Base-by-base conservation (phyloP, 2,888 invertebrate species). In the Drosophila diplacantha region DNA sequence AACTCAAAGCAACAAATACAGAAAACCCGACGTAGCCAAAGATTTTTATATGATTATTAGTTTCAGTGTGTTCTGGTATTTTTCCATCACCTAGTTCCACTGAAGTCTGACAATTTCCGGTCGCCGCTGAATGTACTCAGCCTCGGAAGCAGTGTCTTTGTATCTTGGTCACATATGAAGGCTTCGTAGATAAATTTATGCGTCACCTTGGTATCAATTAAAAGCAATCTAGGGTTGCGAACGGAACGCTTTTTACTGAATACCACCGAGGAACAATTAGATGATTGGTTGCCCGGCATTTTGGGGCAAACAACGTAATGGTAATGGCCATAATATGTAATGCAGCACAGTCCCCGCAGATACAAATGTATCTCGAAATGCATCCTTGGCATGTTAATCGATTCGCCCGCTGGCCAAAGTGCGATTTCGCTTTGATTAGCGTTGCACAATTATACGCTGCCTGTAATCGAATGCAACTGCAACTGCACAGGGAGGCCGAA, bases 71-170 rank as follows among this genome's bases (percentile, higher is more conserved):
- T 18, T 9, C 3, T 26, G 6, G 1, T 3, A 11, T 32, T 18
- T 26, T 26, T 12, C 20, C 18, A 11, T 12, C 16, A 4, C 2
- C 9, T 24, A 12, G 18, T 14, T n/a, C 12, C 22, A 3, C 47
- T 22, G 34, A 47, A 22, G 16, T n/a, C 29, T 41, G 51, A 62
- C 65, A 70, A 72, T 78, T 73, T 77, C 67, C 75, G 65, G 78
- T 68, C 52, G 53, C 67, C 60, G 18, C 61, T 38, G 46, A 54
- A 47, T 49, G 34, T 29, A 16, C 20, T 34, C 59, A 34, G 46
- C n/a, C 22, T 22, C 31, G 22, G 6, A 20, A 37, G 37, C 38
- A 38, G 24, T 52, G 20, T 34, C 20, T 41, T 20, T 39, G 49
- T 69, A 11, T 50, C 44, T 66, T 32, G 52, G 14, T 41, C 37